Percentiles rank a stretch among this genome's conserved stretches.
These are phyloP conservation scores for Sarcophaga bullata DNA, from an alignment of 1,140 invertebrate genomes.

Conservation along the genomic window DNA sequence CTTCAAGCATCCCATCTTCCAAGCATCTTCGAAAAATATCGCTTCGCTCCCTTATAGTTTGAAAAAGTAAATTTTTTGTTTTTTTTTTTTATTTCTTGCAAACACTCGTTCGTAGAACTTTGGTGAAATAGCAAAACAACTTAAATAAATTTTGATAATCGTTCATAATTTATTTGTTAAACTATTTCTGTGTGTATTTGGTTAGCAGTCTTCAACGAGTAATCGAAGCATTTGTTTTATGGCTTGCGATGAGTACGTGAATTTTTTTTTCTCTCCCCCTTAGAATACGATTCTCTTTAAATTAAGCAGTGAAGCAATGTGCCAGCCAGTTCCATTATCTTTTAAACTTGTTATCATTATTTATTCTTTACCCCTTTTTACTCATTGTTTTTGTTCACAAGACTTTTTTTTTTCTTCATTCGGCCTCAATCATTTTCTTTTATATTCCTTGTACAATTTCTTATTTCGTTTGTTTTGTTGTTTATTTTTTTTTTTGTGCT, in stretches of 20 bases:
- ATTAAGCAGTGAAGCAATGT: not conserved
- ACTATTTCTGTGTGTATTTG: not conserved
- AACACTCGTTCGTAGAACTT: too few species aligned
- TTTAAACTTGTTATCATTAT: conserved; percentile 11
- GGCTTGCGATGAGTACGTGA: not conserved
- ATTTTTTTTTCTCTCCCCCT: not conserved
- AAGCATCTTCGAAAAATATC: too few species aligned
- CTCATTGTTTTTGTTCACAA: not conserved
- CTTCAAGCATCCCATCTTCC: too few species aligned
- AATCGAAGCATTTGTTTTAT: not conserved
- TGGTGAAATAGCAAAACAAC: too few species aligned
- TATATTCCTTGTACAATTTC: too few species aligned
- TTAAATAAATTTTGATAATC: not conserved
- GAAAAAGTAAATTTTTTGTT: too few species aligned
- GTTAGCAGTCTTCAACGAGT: not conserved
- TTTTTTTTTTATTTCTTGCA: too few species aligned
- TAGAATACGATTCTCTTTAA: not conserved
- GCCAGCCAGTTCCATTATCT: conserved; percentile 12
- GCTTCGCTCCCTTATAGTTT: too few species aligned
- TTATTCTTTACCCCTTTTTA: not conserved
- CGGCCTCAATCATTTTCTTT: too few species aligned
- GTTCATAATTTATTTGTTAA: conserved; percentile 10
- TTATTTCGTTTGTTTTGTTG: not conserved
- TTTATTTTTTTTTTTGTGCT: not conserved
- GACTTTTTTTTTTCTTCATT: too few species aligned